These are phyloP conservation scores for Miichthys miiuy DNA, from an alignment of 2,797 vertebrate genomes.

Conservation along the genomic window DNA sequence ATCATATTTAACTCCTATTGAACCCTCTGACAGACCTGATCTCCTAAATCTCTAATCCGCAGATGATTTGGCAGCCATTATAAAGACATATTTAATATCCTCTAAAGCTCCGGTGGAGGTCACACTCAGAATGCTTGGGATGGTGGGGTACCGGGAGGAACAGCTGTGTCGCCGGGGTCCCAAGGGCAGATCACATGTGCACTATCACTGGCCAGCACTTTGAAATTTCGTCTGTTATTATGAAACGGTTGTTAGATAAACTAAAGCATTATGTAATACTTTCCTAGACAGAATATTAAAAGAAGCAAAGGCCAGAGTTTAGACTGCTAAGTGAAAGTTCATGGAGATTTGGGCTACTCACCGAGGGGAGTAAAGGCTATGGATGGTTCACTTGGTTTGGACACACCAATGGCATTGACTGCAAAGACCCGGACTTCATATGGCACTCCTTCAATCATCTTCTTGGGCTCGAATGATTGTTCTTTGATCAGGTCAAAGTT, in stretches of 20 bases:
- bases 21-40: conserved; percentile 74
- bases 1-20: conserved; percentile 74
- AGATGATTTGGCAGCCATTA: conserved; percentile 83
- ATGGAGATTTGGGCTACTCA: conserved; percentile 80
- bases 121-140: conserved; percentile 78
- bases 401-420: conserved; percentile 95
- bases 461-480: conserved; percentile 95
- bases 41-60: conserved; percentile 83
- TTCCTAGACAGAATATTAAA: conserved; percentile 43
- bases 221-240: conserved; percentile 51
- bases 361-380: conserved; percentile 97
- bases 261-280: conserved; percentile 42
- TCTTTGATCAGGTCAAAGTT: conserved; percentile 99
- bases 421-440: conserved; percentile 98
- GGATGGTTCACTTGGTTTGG: conserved; percentile 96
- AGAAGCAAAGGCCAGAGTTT: conserved; percentile 28
- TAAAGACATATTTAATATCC: conserved; percentile 84
- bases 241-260: conserved; percentile 45
- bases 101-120: conserved; percentile 81
- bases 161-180: conserved; percentile 76
- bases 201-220: conserved; percentile 37
- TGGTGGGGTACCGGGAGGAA: conserved; percentile 68
- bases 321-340: conserved; percentile 16
- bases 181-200: conserved; percentile 70
- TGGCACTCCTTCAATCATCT: conserved; percentile 99